Evolutionary conservation across 2,797 vertebrate genomes (phyloP).

Genomic region (Enteromius anoplus): DNA sequence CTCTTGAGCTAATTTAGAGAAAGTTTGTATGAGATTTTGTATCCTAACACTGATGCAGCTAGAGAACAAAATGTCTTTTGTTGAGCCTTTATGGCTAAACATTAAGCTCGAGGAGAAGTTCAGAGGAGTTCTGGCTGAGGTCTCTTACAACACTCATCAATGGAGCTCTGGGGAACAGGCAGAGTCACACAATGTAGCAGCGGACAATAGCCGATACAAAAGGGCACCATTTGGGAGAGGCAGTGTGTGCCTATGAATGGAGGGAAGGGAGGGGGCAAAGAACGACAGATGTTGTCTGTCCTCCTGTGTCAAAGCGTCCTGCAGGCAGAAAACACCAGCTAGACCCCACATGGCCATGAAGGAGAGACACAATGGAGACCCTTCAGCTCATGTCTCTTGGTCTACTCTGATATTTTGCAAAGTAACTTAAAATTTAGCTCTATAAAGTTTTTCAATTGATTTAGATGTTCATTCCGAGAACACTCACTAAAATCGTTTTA

Average conservation of each 20-base stretch:
- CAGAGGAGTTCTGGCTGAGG: slow-evolving; percentile 52
- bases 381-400: slow-evolving; percentile 47
- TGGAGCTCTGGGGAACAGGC: slow-evolving; percentile 73
- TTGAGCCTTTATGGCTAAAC: slow-evolving; percentile 25
- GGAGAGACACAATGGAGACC: slow-evolving; percentile 61
- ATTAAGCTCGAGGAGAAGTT: slow-evolving; percentile 67
- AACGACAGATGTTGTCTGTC: slow-evolving; percentile 80
- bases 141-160: slow-evolving; percentile 69
- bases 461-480: not conserved
- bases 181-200: slow-evolving; percentile 75
- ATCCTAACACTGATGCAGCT: slow-evolving; percentile 1
- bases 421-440: slow-evolving; percentile 1
- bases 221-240: slow-evolving; percentile 77
- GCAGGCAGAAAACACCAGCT: slow-evolving; percentile 73
- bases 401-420: slow-evolving; percentile 36
- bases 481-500: not conserved
- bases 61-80: slow-evolving; percentile 33
- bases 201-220: slow-evolving; percentile 71
- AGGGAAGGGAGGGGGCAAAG: slow-evolving; percentile 70
- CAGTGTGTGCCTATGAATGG: slow-evolving; percentile 76
- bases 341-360: slow-evolving; percentile 68
- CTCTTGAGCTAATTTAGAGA: not conserved
- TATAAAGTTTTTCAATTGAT: not conserved
- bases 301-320: slow-evolving; percentile 77
- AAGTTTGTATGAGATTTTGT: not conserved